phyloP scores from a whole-genome alignment of 2,797 vertebrate genomes.

The Notolabrus celidotus region DNA sequence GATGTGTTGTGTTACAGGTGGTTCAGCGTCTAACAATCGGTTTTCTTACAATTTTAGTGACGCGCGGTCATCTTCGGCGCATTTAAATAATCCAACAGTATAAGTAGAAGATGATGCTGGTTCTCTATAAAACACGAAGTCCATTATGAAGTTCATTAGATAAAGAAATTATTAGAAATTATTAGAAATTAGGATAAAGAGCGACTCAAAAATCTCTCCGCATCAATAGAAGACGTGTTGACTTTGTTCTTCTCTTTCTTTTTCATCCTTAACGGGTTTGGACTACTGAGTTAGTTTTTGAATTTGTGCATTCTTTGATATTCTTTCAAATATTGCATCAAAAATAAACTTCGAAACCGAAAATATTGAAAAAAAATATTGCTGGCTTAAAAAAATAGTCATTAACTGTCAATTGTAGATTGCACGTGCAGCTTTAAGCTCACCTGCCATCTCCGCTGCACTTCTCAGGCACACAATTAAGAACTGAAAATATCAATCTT shows the following conservation, averaged over 20 bases:
- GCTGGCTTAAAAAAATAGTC: neutral
- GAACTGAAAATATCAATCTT: neutral
- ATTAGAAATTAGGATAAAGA: too few relatives aligned
- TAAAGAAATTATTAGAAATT: too few relatives aligned
- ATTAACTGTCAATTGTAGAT: neutral
- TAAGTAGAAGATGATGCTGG: neutral
- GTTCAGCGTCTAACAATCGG: neutral
- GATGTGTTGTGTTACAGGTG: slow-evolving; percentile 1
- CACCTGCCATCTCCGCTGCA: slow-evolving; percentile 33
- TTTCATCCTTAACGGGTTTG: too few relatives aligned
- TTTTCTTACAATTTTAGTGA: neutral
- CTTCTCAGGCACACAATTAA: slow-evolving; percentile 8
- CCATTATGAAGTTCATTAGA: too few relatives aligned
- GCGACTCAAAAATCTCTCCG: too few relatives aligned
- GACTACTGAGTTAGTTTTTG: too few relatives aligned
- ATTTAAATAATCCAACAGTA: neutral
- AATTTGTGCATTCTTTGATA: neutral
- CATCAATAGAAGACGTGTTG: too few relatives aligned
- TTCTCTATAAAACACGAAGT: too few relatives aligned
- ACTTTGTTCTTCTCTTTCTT: too few relatives aligned
- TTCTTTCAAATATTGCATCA: neutral
- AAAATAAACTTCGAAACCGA: too few relatives aligned
- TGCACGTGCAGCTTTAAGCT: neutral
- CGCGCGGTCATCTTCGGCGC: neutral
- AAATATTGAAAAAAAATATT: neutral